Evolutionary conservation across 2,888 invertebrate species (phyloP).

Genomic region (Mythimna vitellina): DNA sequence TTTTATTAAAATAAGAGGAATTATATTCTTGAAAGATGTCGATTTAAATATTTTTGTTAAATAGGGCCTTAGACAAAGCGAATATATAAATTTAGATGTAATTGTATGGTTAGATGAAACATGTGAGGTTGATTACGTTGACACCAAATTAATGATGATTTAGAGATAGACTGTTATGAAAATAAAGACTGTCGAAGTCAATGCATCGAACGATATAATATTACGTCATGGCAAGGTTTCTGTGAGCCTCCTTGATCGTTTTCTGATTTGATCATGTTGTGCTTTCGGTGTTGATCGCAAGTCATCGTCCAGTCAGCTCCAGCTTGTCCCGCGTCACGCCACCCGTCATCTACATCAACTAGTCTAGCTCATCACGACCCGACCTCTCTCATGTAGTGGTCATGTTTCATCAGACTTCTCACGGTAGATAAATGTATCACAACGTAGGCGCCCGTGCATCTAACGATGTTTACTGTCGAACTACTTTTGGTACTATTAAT

Average conservation of each 20-base stretch:
- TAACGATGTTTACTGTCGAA: conserved; percentile 76
- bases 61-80: conserved; percentile 86
- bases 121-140: conserved; percentile 85
- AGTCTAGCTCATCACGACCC: conserved; percentile 83
- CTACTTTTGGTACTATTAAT: conserved; percentile 75
- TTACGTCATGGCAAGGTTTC: conserved; percentile 78
- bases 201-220: conserved; percentile 83
- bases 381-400: conserved; percentile 87
- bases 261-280: conserved; percentile 85
- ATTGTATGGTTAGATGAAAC: conserved; percentile 84
- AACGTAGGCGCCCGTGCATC: conserved; percentile 89
- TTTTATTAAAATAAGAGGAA: conserved; percentile 87
- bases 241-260: conserved; percentile 77
- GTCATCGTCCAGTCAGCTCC: conserved; percentile 83
- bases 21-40: conserved; percentile 89
- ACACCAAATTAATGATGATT: conserved; percentile 80
- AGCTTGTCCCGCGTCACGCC: conserved; percentile 86
- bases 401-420: conserved; percentile 85
- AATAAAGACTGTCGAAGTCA: conserved; percentile 88
- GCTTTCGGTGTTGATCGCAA: conserved; percentile 89
- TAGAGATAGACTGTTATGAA: conserved; percentile 84
- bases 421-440: conserved; percentile 91
- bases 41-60: conserved; percentile 89
- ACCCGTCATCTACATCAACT: conserved; percentile 79
- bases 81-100: conserved; percentile 86